phyloP scores from a whole-genome alignment of 1,140 invertebrate genomes.

The Maconellicoccus hirsutus region DNA sequence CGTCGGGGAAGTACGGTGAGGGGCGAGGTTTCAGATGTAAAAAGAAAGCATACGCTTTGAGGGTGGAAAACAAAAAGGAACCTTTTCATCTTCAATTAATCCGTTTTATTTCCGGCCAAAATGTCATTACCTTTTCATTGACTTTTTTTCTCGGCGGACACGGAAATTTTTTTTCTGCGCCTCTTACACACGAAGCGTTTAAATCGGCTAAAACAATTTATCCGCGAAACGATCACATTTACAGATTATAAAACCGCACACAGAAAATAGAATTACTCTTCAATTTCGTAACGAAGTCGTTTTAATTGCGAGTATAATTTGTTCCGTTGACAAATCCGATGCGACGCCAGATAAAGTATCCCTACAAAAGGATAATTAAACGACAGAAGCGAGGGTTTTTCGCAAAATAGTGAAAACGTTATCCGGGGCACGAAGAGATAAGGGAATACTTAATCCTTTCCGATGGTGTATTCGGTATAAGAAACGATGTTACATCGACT shows the following conservation, averaged over 20 bases:
- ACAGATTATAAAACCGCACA: background rate
- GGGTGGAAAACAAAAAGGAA: too few relatives aligned
- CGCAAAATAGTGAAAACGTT: background rate
- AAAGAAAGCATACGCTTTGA: too few relatives aligned
- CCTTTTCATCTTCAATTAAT: too few relatives aligned
- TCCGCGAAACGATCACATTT: too few relatives aligned
- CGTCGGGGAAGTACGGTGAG: too few relatives aligned
- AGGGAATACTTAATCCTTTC: background rate
- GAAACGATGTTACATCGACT: background rate
- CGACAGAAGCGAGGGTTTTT: background rate
- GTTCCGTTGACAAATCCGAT: background rate
- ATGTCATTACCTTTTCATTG: too few relatives aligned
- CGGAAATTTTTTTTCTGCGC: too few relatives aligned
- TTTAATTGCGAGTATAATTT: conserved; percentile 1
- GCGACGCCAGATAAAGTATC: background rate
- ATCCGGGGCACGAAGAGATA: background rate
- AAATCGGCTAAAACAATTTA: background rate
- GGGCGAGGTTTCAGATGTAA: too few relatives aligned
- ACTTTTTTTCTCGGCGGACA: too few relatives aligned
- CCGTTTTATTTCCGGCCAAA: too few relatives aligned
- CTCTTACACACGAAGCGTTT: background rate
- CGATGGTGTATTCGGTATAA: background rate
- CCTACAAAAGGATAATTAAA: background rate
- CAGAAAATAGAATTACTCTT: background rate
- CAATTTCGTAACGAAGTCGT: background rate